Percentiles rank a stretch among this genome's conserved stretches.
phyloP scores from a whole-genome alignment of 1,140 invertebrate genomes.

The Trachymyrmex septentrionalis region DNA sequence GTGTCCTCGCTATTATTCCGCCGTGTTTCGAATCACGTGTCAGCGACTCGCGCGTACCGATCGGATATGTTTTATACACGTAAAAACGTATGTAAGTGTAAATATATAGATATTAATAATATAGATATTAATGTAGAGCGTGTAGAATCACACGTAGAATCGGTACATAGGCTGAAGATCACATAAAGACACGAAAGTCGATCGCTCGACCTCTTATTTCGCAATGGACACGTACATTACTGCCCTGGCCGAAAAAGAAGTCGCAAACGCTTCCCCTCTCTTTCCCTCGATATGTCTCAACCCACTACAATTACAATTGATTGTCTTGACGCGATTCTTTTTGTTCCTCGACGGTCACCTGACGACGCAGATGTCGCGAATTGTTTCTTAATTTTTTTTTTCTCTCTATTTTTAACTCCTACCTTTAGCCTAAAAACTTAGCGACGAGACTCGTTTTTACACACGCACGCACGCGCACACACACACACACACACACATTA shows the following conservation, averaged over 20 bases:
- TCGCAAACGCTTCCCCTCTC: conserved; percentile 40
- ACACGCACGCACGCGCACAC: too few relatives aligned
- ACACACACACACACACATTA: conserved; percentile 25
- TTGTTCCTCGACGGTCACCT: conserved; percentile 68
- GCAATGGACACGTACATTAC: conserved; percentile 51
- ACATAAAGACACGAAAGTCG: conserved; percentile 73
- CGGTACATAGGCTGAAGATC: conserved; percentile 73
- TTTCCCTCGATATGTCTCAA: conserved; percentile 59
- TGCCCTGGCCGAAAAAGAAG: conserved; percentile 19
- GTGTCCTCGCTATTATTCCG: neutral
- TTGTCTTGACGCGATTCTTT: conserved; percentile 85
- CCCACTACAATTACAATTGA: conserved; percentile 81
- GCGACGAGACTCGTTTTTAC: conserved; percentile 41
- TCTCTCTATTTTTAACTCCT: conserved; percentile 15
- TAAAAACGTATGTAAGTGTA: conserved; percentile 75
- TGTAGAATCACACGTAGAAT: conserved; percentile 72
- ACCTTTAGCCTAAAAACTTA: conserved; percentile 53
- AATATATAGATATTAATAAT: conserved; percentile 68
- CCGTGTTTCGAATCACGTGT: conserved; percentile 30
- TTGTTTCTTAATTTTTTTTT: conserved; percentile 49
- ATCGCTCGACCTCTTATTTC: conserved; percentile 31
- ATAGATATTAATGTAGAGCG: conserved; percentile 69
- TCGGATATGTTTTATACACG: conserved; percentile 75
- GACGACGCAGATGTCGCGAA: conserved; percentile 56
- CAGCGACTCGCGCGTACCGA: conserved; percentile 42